Evolutionary conservation across 2,888 invertebrate species (phyloP).

Genomic region (Rhamphomyia laevipes): DNA sequence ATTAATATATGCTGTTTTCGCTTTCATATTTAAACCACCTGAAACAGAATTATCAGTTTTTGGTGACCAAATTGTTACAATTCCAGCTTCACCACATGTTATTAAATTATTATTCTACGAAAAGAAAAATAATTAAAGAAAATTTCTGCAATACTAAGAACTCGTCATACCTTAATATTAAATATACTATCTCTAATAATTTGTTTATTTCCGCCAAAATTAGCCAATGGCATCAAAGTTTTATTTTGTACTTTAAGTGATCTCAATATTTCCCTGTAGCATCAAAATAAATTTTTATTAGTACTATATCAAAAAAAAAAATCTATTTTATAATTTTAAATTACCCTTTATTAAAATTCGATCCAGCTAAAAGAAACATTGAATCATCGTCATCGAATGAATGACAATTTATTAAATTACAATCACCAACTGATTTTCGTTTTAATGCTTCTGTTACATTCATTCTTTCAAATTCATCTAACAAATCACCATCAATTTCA

Average conservation of each 20-base stretch:
- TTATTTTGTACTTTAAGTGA: conserved; percentile 40
- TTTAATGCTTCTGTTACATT: conserved; percentile 47
- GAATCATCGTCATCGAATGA: conserved; percentile 36
- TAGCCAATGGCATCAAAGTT: conserved; percentile 42
- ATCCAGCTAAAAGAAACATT: conserved; percentile 52
- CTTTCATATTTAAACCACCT: not conserved
- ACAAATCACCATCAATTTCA: conserved; percentile 43
- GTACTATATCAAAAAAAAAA: not conserved
- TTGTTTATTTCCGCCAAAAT: conserved; percentile 54
- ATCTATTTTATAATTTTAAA: conserved; percentile 8
- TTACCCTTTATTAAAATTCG: conserved; percentile 48
- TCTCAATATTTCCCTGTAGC: conserved; percentile 39
- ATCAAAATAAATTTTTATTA: conserved; percentile 9
- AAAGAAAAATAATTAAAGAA: conserved; percentile 1
- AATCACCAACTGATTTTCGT: conserved; percentile 47
- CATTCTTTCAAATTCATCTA: conserved; percentile 17
- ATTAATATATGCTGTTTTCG: not conserved
- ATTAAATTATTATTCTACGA: conserved; percentile 49
- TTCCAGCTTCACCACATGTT: conserved; percentile 62
- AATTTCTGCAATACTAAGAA: not conserved
- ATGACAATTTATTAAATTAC: conserved; percentile 53
- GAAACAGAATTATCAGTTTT: not conserved
- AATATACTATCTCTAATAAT: conserved; percentile 57
- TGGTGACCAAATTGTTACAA: conserved; percentile 51
- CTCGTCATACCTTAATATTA: conserved; percentile 48